Evolutionary conservation across 2,113 vertebrate genomes (phyloP), one percentile per base, ranked within the genome.

Genomic region (Butastur rufipennis): DNA sequence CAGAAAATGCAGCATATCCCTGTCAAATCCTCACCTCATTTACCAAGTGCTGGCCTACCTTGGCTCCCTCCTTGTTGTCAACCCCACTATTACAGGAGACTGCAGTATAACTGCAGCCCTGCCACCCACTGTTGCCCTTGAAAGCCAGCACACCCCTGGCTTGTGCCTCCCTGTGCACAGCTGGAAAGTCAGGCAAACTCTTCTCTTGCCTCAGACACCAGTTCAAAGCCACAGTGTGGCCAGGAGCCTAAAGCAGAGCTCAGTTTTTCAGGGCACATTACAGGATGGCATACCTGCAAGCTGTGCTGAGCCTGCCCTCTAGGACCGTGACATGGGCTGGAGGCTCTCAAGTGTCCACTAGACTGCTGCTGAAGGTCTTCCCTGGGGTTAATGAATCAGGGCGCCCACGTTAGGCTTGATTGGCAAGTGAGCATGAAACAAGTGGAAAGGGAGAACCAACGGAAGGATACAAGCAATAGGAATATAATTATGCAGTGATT

Each of bases 401-500:
- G 26, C 26, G n/a, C 52, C 32, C 75, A 77, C 85, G 27, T 63
- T 77, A 58, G 36, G 23, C 27, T 68, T 90, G n/a, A 73, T 70
- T 77, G 62, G 42, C 75, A 95, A 93, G 55, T 38, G 17, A 84
- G 86, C 59, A 47, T 38, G 52, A 90, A 94, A 90, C 0, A 0
- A 90, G 25, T 2, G 0, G 74, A 96, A 93, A 81, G 79, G 47
- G 74, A 83, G 71, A 92, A 72, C 63, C 68, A 93, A 86, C 9
- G 23, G 81, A 90, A 96, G 88, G 80, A 88, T 92, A 47, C 34
- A 48, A 67, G 88, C 32, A 86, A 83, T 55, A 86, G 63, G 70
- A 97, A 91, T 84, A 63, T 86, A 96, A 97, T 92, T 89, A 93
- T 55, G 40, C 56, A 87, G 77, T 93, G 88, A 95, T 92, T 97